Evolutionary conservation across 1,140 invertebrate species (phyloP).

Genomic region (Pararge aegeria): DNA sequence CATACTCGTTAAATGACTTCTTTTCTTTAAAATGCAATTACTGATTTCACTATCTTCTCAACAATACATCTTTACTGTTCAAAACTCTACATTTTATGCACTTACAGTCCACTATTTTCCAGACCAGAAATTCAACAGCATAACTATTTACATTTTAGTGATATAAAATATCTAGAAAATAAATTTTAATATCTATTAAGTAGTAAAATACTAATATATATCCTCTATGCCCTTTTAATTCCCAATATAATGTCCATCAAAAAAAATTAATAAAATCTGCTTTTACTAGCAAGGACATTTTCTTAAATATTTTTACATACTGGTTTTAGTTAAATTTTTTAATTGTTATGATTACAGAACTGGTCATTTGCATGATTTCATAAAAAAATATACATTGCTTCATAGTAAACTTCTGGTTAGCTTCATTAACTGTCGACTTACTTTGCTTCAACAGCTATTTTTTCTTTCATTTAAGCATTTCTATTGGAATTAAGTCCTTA

Average conservation of each 20-base stretch:
- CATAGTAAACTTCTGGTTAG: conserved; percentile 32
- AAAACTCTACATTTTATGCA: background rate
- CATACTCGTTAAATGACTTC: conserved; percentile 4
- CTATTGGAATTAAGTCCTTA: background rate
- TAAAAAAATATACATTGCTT: conserved; percentile 31
- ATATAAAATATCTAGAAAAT: background rate
- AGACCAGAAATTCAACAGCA: background rate
- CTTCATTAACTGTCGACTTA: conserved; percentile 9
- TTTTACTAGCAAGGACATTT: background rate
- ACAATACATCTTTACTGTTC: conserved; percentile 2
- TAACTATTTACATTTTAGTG: background rate
- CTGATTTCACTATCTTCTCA: background rate
- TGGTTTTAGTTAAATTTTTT: background rate
- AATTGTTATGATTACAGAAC: background rate
- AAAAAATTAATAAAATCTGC: background rate
- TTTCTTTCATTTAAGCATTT: conserved; percentile 5
- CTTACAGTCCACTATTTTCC: background rate
- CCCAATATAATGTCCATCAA: background rate
- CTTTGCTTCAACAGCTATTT: conserved; percentile 9
- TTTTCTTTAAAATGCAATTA: background rate
- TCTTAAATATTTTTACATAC: background rate
- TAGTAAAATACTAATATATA: background rate
- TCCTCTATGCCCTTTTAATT: background rate
- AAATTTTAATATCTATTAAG: background rate
- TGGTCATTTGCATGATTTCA: background rate